Base-by-base conservation (phyloP, 2,888 invertebrate species). In the Vanessa cardui region DNA sequence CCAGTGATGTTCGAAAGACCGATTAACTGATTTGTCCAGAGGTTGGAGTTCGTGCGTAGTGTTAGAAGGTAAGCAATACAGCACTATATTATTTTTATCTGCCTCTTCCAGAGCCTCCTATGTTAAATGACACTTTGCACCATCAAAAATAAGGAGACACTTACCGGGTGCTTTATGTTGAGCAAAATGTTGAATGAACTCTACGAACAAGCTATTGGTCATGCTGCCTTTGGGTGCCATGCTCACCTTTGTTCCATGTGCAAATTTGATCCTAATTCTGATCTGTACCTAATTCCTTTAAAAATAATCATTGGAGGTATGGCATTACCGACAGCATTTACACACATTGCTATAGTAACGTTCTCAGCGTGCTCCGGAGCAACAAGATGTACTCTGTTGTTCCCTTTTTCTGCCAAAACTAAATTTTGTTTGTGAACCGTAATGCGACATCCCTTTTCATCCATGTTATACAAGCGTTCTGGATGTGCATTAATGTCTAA, bases 401-500 rank as follows among this genome's bases (percentile, higher is more conserved):
- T 44, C 20, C 60, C 62, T 45, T 67, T 60, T 64, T 61, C 64
- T 16, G 61, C 65, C 33, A 68, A 61, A 31, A 59, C 62, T 47
- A 39, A 12, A 20, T 26, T 54, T 62, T 75, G 75, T 50, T 74
- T 61, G 54, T 74, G 74, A n/a, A 77, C 46, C 15, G 74, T 74
- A 20, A 76, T 58, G 9, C 72, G 68, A 62, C 74, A 74, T n/a
- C 72, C 72, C 45, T 62, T 58, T 26, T 64, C 58, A 59, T 63
- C 62, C 68, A 66, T 70, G 33, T 67, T 68, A 45, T 60, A 65
- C 21, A 68, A 49, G 16, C 73, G 58, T 71, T 75, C 75, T 45
- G 77, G 76, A 66, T 75, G 72, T 58, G 44, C 56, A 33, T 62
- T 45, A 54, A 75, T 73, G 58, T 74, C 71, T 56, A 75, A n/a